These are phyloP conservation scores for Parnassius orleans DNA, from an alignment of 2,888 invertebrate genomes.

Conservation along the genomic window DNA sequence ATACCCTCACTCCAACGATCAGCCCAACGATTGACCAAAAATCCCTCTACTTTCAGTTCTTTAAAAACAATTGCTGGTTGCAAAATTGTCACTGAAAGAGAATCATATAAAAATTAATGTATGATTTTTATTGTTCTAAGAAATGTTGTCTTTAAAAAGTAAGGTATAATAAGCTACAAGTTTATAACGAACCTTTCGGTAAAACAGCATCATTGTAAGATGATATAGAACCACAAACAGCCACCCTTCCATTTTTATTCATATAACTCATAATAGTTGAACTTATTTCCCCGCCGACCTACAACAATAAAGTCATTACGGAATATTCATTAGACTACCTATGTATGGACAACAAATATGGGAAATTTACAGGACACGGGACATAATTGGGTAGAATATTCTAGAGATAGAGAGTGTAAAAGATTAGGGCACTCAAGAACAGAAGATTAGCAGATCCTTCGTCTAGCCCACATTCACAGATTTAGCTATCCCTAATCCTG, in stretches of 20 bases:
- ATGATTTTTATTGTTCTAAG: too few species aligned
- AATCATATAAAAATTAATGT: neutral
- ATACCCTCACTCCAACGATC: constrained; percentile 84
- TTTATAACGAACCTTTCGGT: constrained; percentile 57
- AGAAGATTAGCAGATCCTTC: too few species aligned
- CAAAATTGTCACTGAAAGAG: constrained; percentile 64
- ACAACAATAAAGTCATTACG: constrained; percentile 8
- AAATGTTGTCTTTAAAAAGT: too few species aligned
- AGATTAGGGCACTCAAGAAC: too few species aligned
- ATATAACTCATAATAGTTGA: constrained; percentile 83
- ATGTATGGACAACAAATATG: too few species aligned
- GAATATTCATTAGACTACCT: too few species aligned
- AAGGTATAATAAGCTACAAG: too few species aligned
- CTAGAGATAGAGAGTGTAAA: too few species aligned
- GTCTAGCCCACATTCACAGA: too few species aligned
- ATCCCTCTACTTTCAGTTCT: constrained; percentile 86
- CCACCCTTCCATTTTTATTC: constrained; percentile 84
- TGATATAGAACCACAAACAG: constrained; percentile 86
- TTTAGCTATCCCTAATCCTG: too few species aligned
- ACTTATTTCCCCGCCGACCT: constrained; percentile 88
- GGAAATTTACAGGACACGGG: too few species aligned
- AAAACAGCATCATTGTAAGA: constrained; percentile 79
- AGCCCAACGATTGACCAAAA: constrained; percentile 79
- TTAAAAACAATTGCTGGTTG: constrained; percentile 82
- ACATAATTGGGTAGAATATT: too few species aligned